These are phyloP conservation scores for Loxodonta africana DNA, from an alignment of 2,113 vertebrate genomes.

Conservation along the genomic window DNA sequence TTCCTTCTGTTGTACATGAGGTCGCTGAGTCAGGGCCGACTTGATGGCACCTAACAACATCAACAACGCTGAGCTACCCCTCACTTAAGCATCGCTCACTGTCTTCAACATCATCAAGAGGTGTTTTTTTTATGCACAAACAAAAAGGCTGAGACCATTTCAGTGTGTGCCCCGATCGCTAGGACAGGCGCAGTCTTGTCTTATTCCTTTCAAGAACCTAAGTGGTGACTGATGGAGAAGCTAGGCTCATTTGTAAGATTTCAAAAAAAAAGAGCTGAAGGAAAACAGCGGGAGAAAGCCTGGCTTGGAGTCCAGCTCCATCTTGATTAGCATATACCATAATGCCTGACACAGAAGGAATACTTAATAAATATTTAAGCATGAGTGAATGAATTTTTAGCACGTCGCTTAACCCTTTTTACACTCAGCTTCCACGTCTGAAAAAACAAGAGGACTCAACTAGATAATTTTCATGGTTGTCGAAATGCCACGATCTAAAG, in stretches of 20 bases:
- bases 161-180: rapidly evolving
- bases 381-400: rapidly evolving
- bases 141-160: rapidly evolving
- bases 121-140: background rate
- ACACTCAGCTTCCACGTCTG: rapidly evolving
- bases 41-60: too few relatives aligned
- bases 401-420: background rate
- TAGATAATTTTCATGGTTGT: background rate
- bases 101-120: rapidly evolving
- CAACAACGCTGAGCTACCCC: too few relatives aligned
- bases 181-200: background rate
- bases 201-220: background rate
- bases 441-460: background rate
- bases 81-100: rapidly evolving
- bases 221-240: background rate
- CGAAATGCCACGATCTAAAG: background rate
- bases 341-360: background rate
- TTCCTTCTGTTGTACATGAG: too few relatives aligned
- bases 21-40: too few relatives aligned
- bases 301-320: background rate
- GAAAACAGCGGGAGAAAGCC: background rate
- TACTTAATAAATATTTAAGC: background rate
- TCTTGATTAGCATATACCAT: rapidly evolving
- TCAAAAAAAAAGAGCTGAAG: background rate
- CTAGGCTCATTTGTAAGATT: background rate